Percentiles rank a stretch among this genome's conserved stretches.
Evolutionary conservation across 2,888 invertebrate species (phyloP).

Genomic region (Xestia c-nigrum): DNA sequence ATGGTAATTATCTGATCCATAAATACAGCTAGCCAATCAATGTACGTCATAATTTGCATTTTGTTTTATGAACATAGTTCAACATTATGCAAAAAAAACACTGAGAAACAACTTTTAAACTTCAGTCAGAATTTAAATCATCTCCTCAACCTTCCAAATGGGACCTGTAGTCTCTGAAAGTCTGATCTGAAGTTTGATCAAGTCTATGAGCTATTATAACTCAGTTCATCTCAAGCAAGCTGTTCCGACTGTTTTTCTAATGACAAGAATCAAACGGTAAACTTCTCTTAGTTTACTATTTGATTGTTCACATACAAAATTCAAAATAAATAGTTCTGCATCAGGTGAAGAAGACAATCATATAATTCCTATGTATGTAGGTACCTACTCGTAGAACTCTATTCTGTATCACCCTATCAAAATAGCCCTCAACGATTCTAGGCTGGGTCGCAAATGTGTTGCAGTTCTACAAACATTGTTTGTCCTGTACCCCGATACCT

Average conservation of each 20-base stretch:
- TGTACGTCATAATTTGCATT: neutral
- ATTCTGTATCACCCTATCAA: neutral
- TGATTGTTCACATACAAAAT: neutral
- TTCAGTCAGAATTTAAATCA: neutral
- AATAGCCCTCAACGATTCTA: neutral
- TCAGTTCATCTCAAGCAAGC: neutral
- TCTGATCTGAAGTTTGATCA: neutral
- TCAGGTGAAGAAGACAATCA: neutral
- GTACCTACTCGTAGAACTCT: neutral
- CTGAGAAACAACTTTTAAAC: neutral
- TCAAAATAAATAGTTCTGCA: neutral
- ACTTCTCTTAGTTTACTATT: too few relatives aligned
- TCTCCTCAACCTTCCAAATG: neutral
- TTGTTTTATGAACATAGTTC: constrained; percentile 1
- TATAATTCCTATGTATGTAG: neutral
- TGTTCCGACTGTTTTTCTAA: neutral
- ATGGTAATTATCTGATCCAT: constrained; percentile 8
- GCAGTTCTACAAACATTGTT: neutral
- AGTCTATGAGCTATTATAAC: neutral
- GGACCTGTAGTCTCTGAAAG: neutral
- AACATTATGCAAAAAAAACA: neutral
- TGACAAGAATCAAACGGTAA: neutral
- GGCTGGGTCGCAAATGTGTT: neutral
- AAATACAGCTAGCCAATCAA: neutral
- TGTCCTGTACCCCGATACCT: neutral